Percentiles rank a stretch among this genome's conserved stretches.
These are phyloP conservation scores for Pao palembangensis DNA, from an alignment of 2,113 vertebrate species.

Conservation along the genomic window DNA sequence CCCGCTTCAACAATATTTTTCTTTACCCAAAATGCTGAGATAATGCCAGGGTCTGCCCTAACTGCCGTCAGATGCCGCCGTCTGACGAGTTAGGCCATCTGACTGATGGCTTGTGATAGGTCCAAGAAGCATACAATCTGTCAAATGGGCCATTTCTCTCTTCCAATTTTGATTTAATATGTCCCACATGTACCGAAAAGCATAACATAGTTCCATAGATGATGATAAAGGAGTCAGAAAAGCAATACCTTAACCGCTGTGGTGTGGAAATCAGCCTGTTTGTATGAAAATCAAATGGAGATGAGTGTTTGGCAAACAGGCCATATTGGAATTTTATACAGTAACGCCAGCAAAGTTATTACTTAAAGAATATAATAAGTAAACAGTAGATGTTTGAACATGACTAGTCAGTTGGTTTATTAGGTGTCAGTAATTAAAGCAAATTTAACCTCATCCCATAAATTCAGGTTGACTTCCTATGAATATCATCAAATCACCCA, in stretches of 20 bases:
- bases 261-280: conserved; percentile 52
- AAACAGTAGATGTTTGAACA: no score
- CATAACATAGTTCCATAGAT: conserved; percentile 13
- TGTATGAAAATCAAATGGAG: conserved; percentile 58
- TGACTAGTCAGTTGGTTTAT: no score
- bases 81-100: conserved; percentile 43
- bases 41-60: conserved; percentile 23
- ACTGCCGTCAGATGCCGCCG: conserved; percentile 56
- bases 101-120: conserved; percentile 66
- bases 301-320: conserved; percentile 34
- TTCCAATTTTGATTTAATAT: conserved; percentile 63
- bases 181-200: conserved; percentile 43
- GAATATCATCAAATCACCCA: no score
- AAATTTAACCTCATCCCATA: no score
- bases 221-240: conserved; percentile 26
- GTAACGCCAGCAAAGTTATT: conserved; percentile 40
- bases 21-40: conserved; percentile 34
- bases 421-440: no score
- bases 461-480: no score
- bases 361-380: conserved; percentile 13
- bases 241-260: conserved; percentile 45
- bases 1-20: background rate
- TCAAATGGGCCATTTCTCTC: conserved; percentile 67
- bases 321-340: conserved; percentile 40
- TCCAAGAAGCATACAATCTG: conserved; percentile 51